Evolutionary conservation across 2,797 vertebrate species (phyloP), one percentile per base, ranked within the genome.

Genomic region (Eptatretus atami): DNA sequence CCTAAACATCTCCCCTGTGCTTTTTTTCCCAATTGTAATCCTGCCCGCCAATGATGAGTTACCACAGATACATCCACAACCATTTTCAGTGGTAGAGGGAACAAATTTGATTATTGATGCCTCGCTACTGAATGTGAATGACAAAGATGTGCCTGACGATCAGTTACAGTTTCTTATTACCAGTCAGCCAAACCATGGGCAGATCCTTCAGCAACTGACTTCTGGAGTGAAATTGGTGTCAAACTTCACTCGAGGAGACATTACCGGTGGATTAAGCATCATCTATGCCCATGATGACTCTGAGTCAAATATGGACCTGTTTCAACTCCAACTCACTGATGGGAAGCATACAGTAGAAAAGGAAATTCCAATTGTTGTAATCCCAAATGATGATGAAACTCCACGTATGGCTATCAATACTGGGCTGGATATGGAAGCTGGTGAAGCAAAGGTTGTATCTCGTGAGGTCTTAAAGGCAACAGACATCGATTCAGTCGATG

Each of bases 211-310:
- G 67, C 83, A 86, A 71, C 74, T 83, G 63, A 75, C 71, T 67
- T 77, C 75, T 6, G 80, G 80, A 10, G 76, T 75, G 10, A 63
- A 76, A 52, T 70, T 75, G 15, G 69, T 81, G 13, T 65, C 66
- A 15, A 80, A 52, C 64, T 90, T 88, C 68, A 76, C 75, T 53
- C 68, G 82, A 64, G 77, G 81, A 67, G 77, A 83, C 68, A 83
- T 88, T 66, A 79, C 78, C 67, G 79, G 82, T 67, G 77, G 73
- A 13, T 84, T 81, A 57, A 79, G 76, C 64, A 80, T 83, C 66
- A 76, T 82, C 53, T 88, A 85, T 68, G 82, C 86, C 63, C 82
- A 86, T 8, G 80, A 85, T 69, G 81, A 86, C 70, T 87, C 79
- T 0, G 82, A 88, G 70, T 82, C 74, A 15, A 82, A 77, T 67